Conservation (phyloP, 2,888 invertebrate genomes). For the Phyto melanocephala region DNA sequence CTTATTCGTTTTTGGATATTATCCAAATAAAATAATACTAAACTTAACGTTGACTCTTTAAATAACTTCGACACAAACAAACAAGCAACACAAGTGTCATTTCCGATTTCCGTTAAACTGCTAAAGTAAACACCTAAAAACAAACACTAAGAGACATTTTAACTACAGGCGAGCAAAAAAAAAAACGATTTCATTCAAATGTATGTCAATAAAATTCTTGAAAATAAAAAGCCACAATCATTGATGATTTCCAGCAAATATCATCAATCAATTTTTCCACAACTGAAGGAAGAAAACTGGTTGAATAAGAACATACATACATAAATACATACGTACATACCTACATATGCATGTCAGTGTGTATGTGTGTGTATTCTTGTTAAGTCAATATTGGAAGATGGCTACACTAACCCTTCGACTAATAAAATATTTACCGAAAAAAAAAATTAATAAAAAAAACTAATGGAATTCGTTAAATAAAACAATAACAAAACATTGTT, state of each 20-base stretch:
- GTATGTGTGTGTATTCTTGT: no score
- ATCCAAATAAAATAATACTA: slow-evolving; percentile 39
- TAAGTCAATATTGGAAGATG: not conserved
- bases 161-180: not conserved
- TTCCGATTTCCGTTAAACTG: slow-evolving; percentile 22
- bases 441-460: not conserved
- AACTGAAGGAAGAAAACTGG: not conserved
- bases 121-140: not conserved
- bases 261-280: slow-evolving; percentile 6
- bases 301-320: not conserved
- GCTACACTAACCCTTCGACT: not conserved
- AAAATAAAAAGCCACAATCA: not conserved
- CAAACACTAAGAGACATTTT: not conserved
- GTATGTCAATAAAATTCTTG: slow-evolving; percentile 21
- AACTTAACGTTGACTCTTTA: slow-evolving; percentile 4
- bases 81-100: slow-evolving; percentile 22
- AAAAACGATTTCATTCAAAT: slow-evolving; percentile 16
- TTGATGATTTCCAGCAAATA: slow-evolving; percentile 4
- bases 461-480: slow-evolving; percentile 53
- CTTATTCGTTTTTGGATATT: slow-evolving; percentile 38
- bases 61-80: slow-evolving; percentile 15
- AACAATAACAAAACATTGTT: slow-evolving; percentile 31
- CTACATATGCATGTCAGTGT: no score
- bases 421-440: not conserved
- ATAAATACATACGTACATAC: no score